These are phyloP conservation scores for Drosophila rhopaloa DNA, from an alignment of 1,140 invertebrate genomes.

Conservation along the genomic window DNA sequence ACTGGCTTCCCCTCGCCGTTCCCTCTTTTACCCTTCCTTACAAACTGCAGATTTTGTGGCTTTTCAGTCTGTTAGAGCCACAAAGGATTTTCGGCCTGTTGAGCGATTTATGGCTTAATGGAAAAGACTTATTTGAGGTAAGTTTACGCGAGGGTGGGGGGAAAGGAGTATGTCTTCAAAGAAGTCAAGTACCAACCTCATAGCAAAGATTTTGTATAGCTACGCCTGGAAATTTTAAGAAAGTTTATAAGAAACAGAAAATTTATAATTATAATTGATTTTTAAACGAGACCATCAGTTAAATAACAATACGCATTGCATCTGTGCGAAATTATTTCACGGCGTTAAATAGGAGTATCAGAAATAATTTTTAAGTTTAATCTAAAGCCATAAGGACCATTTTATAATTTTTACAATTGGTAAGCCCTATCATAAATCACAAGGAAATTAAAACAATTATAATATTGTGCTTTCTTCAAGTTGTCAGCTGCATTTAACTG, in stretches of 20 bases:
- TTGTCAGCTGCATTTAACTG: slow-evolving; percentile 27
- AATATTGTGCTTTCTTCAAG: background rate
- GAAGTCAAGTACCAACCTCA: background rate
- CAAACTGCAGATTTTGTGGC: slow-evolving; percentile 70
- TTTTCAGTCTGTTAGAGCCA: slow-evolving; percentile 50
- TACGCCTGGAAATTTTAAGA: too few species aligned
- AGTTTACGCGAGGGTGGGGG: background rate
- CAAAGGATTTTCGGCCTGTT: slow-evolving; percentile 64
- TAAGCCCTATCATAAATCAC: too few species aligned
- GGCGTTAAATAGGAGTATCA: too few species aligned
- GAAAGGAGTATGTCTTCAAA: background rate
- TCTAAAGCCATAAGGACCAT: too few species aligned
- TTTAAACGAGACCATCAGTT: too few species aligned
- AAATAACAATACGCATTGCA: too few species aligned
- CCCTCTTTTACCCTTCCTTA: background rate
- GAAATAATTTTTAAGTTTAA: too few species aligned
- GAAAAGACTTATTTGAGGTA: slow-evolving; percentile 21
- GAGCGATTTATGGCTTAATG: slow-evolving; percentile 73
- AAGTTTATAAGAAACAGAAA: too few species aligned
- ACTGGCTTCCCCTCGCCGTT: slow-evolving; percentile 3
- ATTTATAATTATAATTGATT: too few species aligned
- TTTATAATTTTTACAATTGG: too few species aligned
- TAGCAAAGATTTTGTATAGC: too few species aligned
- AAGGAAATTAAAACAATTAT: background rate
- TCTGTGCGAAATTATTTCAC: too few species aligned